These are phyloP conservation scores for Alosa alosa DNA, from an alignment of 2,113 vertebrate genomes.

Conservation along the genomic window DNA sequence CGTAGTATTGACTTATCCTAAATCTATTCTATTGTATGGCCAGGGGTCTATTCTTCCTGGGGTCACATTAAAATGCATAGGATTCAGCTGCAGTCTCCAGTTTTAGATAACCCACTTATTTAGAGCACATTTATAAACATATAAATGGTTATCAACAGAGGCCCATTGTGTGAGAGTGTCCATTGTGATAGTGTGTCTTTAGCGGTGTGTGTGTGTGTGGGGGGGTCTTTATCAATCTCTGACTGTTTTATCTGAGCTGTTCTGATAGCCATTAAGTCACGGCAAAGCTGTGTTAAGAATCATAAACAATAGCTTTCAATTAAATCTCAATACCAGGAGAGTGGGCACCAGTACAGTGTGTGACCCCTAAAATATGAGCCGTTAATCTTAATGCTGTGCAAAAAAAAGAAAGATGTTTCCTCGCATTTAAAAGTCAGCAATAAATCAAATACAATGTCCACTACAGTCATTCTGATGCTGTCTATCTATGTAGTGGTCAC, in stretches of 20 bases:
- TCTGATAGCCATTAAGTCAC: neutral
- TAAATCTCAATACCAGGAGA: neutral
- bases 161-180: constrained; percentile 23
- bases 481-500: too few relatives aligned
- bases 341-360: neutral
- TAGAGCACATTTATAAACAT: constrained; percentile 59
- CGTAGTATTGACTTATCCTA: constrained; percentile 65
- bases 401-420: neutral
- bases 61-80: constrained; percentile 65
- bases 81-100: constrained; percentile 60
- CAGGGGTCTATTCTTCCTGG: constrained; percentile 67
- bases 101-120: constrained; percentile 70
- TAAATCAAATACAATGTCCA: neutral
- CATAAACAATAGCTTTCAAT: neutral
- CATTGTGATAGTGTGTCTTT: neutral
- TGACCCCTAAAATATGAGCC: neutral
- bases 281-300: neutral
- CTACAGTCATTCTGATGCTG: neutral
- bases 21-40: constrained; percentile 66
- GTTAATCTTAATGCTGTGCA: neutral
- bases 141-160: constrained; percentile 45
- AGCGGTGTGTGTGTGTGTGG: too few relatives aligned
- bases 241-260: neutral
- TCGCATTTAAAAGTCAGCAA: neutral
- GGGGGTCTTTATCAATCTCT: neutral